phyloP scores from a whole-genome alignment of 2,113 vertebrate species.

The Uropsilus gracilis region DNA sequence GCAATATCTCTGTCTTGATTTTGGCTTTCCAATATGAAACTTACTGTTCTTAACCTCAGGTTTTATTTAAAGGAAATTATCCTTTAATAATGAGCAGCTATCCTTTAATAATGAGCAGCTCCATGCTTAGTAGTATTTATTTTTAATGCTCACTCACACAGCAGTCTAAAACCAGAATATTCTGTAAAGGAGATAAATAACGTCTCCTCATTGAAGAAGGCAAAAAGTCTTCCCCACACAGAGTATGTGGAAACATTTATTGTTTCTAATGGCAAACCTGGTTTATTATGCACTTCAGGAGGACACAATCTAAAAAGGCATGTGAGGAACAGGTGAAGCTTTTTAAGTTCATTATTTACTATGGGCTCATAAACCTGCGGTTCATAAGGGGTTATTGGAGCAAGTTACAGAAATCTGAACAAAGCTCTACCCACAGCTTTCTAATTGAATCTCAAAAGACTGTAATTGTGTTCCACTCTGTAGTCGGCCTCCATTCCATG shows the following conservation, averaged over 20 bases:
- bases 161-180: not conserved
- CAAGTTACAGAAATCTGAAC: slow-evolving; percentile 75
- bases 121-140: not conserved
- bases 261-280: slow-evolving; percentile 7
- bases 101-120: not conserved
- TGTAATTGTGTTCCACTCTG: slow-evolving; percentile 77
- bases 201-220: not conserved
- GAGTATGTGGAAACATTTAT: not conserved
- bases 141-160: not conserved
- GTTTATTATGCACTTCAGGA: slow-evolving; percentile 43
- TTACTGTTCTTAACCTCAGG: slow-evolving; percentile 31
- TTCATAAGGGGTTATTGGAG: slow-evolving; percentile 78
- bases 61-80: slow-evolving; percentile 23
- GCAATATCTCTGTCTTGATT: not conserved
- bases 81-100: not conserved
- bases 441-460: slow-evolving; percentile 84
- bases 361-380: slow-evolving; percentile 65
- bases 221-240: not conserved
- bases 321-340: slow-evolving; percentile 60
- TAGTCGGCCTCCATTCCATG: slow-evolving; percentile 79
- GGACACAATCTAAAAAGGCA: not conserved
- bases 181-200: slow-evolving; percentile 51
- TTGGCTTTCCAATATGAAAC: not conserved
- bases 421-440: slow-evolving; percentile 76
- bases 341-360: slow-evolving; percentile 77